Conservation (phyloP, 2,888 invertebrate species). For the Mycalesis mineus region DNA sequence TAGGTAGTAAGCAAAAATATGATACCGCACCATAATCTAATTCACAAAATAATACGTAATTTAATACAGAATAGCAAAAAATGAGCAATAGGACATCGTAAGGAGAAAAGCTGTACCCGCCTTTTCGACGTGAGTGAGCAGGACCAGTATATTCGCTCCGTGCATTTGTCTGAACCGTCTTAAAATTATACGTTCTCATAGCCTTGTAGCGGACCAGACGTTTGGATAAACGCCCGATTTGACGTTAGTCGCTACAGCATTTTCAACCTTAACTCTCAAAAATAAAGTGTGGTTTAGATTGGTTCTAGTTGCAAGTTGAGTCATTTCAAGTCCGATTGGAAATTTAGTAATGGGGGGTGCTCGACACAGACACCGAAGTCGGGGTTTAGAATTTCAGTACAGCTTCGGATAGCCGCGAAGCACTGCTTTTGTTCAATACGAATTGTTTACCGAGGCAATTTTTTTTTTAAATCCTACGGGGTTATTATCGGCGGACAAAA, state of each 20-base stretch:
- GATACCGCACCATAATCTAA: slow-evolving; percentile 73
- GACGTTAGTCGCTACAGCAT: slow-evolving; percentile 27
- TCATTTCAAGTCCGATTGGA: slow-evolving; percentile 46
- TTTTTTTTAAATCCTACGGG: slow-evolving; percentile 57
- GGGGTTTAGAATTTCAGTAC: slow-evolving; percentile 78
- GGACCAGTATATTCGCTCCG: slow-evolving; percentile 46
- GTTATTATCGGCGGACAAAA: slow-evolving; percentile 34
- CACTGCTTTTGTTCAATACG: slow-evolving; percentile 71
- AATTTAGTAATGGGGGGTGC: slow-evolving; percentile 78
- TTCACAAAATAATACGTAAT: slow-evolving; percentile 77
- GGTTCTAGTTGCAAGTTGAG: slow-evolving; percentile 26
- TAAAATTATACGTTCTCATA: slow-evolving; percentile 79
- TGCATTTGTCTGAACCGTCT: slow-evolving; percentile 59
- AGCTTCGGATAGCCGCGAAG: slow-evolving; percentile 77
- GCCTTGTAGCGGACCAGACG: slow-evolving; percentile 59
- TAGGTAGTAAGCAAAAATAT: slow-evolving; percentile 53
- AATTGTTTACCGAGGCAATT: slow-evolving; percentile 69
- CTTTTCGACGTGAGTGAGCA: slow-evolving; percentile 44
- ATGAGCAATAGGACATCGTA: slow-evolving; percentile 64
- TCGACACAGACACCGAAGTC: slow-evolving; percentile 75
- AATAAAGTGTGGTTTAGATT: slow-evolving; percentile 25
- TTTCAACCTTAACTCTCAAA: slow-evolving; percentile 26
- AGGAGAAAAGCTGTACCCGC: slow-evolving; percentile 48
- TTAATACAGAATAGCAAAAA: slow-evolving; percentile 71
- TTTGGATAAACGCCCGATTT: slow-evolving; percentile 40